phyloP scores from a whole-genome alignment of 2,113 vertebrate species.

The Petroica traversi region DNA sequence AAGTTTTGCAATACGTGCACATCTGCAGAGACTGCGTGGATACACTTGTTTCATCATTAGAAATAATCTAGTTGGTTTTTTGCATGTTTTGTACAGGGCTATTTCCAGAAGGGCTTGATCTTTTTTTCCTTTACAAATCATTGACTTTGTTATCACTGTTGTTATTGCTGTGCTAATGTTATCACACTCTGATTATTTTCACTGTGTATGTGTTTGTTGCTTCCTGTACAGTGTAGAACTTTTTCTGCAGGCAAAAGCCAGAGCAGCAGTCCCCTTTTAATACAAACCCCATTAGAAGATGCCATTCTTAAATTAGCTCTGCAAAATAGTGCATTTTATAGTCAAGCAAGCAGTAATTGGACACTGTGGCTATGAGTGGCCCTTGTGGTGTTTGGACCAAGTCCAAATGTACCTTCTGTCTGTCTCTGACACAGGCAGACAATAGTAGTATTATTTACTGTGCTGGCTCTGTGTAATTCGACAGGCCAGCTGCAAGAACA shows the following conservation, averaged over 20 bases:
- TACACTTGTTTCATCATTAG: not conserved
- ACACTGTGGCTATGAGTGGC: slow-evolving; percentile 82
- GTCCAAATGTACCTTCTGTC: slow-evolving; percentile 86
- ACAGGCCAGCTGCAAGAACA: slow-evolving; percentile 85
- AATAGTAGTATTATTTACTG: slow-evolving; percentile 84
- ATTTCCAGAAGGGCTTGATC: not conserved
- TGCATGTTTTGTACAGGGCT: not conserved
- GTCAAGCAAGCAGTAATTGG: slow-evolving; percentile 82
- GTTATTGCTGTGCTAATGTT: slow-evolving; percentile 20
- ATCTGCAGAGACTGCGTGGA: not conserved
- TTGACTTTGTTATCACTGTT: not conserved
- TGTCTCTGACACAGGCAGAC: slow-evolving; percentile 81
- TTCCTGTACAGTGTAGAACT: slow-evolving; percentile 48
- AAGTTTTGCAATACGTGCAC: not conserved
- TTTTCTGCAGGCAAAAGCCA: slow-evolving; percentile 31
- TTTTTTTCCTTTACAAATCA: not conserved
- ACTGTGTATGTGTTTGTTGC: slow-evolving; percentile 13
- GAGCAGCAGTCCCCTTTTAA: slow-evolving; percentile 56
- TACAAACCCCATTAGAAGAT: slow-evolving; percentile 67
- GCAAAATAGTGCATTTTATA: slow-evolving; percentile 74
- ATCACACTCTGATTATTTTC: slow-evolving; percentile 21
- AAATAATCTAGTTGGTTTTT: not conserved
- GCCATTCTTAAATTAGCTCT: slow-evolving; percentile 79
- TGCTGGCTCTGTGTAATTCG: slow-evolving; percentile 75
- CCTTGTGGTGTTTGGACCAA: slow-evolving; percentile 78